Base-by-base conservation (phyloP, 2,797 vertebrate species). In the Semotilus atromaculatus region DNA sequence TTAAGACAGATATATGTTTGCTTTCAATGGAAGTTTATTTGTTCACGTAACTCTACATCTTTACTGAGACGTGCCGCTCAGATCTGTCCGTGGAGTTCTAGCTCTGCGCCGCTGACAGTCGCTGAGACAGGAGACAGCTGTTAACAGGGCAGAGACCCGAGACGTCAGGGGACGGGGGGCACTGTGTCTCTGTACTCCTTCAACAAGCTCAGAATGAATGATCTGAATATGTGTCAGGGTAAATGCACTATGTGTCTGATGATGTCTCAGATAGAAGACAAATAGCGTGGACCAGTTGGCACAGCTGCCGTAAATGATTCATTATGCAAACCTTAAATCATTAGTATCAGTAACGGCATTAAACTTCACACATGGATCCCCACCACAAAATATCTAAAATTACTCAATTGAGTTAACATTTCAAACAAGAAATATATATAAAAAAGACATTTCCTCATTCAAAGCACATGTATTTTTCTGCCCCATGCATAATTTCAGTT, bases 401-500 rank as follows among this genome's bases (percentile, higher is more conserved):
- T 23, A 36, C 72, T 40, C 16, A 55, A 76, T 53, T 40, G 6
- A 75, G 21, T 79, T 72, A 80, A 34, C 29, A 2, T 64, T 79
- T 79, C 36, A 23, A 45, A 55, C 1, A 7, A 16, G 18, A 71
- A 70, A 36, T 71, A 7, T 70, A n/a, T n/a, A n/a, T n/a, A 40
- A 26, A 72, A 70, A 77, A 26, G 8, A 78, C 4, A 76, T 79
- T 78, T 77, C 48, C 73, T 82, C 60, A 77, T 81, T 76, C 40
- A 58, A 67, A 84, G 55, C 77, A 66, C 80, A 68, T 81, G 67
- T 78, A 19, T 51, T 71, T 77, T 78, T 68, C 55, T 36, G 23
- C 31, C 31, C 66, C 51, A 89, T 90, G 89, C 90, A 48, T 92
- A 91, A 90, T 92, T 92, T 91, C 78, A 86, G 87, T 90, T 87